Conservation (phyloP, 2,888 invertebrate species). For the Tolmerus cingulatus region DNA sequence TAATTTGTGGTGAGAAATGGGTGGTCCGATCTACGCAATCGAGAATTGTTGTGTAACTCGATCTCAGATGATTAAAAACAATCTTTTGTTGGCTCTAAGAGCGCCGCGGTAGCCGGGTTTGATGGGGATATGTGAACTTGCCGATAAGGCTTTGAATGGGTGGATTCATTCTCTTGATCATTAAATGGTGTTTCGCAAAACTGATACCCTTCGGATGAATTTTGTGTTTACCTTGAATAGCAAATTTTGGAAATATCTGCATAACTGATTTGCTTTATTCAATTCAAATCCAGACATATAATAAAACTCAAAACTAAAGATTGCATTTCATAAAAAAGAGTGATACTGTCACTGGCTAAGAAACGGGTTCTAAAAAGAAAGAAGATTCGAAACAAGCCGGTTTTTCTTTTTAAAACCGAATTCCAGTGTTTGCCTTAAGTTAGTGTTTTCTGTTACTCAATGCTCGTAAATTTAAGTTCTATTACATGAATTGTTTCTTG, state of each 20-base stretch:
- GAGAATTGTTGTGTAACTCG: not conserved
- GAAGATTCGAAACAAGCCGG: too few relatives aligned
- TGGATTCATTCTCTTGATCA: not conserved
- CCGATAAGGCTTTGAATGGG: not conserved
- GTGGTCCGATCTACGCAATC: not conserved
- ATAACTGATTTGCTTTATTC: not conserved
- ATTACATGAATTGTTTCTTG: too few relatives aligned
- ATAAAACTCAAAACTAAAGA: too few relatives aligned
- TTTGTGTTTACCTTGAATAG: not conserved
- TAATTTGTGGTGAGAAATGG: not conserved
- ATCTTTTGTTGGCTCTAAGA: not conserved
- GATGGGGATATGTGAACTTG: not conserved
- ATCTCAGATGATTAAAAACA: not conserved
- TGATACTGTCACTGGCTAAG: too few relatives aligned
- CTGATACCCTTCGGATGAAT: not conserved
- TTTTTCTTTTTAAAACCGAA: too few relatives aligned
- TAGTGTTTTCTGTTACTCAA: too few relatives aligned
- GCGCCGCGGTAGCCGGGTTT: not conserved
- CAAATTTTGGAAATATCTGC: not conserved
- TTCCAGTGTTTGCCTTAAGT: too few relatives aligned
- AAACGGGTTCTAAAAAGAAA: too few relatives aligned
- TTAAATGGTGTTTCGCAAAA: not conserved
- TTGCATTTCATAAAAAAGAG: not conserved
- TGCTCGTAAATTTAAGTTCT: too few relatives aligned
- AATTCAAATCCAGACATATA: not conserved